These are phyloP conservation scores for Drosophila orena DNA, from an alignment of 1,140 invertebrate species.

Conservation along the genomic window DNA sequence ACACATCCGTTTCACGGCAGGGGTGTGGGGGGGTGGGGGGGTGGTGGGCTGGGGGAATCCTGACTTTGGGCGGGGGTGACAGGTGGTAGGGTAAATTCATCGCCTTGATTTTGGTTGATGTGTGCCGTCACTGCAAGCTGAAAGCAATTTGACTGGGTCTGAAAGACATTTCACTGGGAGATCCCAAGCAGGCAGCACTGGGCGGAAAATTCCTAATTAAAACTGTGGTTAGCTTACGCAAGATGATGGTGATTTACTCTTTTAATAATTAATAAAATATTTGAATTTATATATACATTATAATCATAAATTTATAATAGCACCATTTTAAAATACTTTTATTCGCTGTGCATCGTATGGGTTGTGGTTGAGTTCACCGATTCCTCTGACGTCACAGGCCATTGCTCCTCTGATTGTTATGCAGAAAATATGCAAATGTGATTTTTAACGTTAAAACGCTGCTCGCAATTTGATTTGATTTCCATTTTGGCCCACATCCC, in stretches of 20 bases:
- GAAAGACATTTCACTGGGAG: constrained; percentile 31
- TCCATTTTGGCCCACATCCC: constrained; percentile 20
- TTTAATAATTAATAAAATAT: too few species aligned
- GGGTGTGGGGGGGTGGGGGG: too few species aligned
- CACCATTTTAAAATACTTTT: not conserved
- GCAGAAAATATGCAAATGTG: constrained; percentile 80
- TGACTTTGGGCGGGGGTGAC: not conserved
- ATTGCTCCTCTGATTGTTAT: constrained; percentile 80
- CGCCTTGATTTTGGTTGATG: constrained; percentile 37
- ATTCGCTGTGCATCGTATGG: constrained; percentile 30
- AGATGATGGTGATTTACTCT: not conserved
- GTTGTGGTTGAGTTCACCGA: constrained; percentile 23
- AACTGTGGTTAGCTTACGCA: not conserved
- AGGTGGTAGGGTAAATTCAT: constrained; percentile 8
- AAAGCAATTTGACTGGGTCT: constrained; percentile 62
- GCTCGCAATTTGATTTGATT: constrained; percentile 57
- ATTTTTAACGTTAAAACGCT: constrained; percentile 71
- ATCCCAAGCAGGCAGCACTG: constrained; percentile 31
- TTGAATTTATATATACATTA: too few species aligned
- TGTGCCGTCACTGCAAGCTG: constrained; percentile 51
- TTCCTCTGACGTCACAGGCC: constrained; percentile 65
- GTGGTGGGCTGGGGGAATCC: not conserved
- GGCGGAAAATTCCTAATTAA: constrained; percentile 4
- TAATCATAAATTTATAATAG: not conserved
- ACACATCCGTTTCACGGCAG: constrained; percentile 57